phyloP scores from a whole-genome alignment of 2,888 invertebrate genomes.

The Eucriotettix oculatus region DNA sequence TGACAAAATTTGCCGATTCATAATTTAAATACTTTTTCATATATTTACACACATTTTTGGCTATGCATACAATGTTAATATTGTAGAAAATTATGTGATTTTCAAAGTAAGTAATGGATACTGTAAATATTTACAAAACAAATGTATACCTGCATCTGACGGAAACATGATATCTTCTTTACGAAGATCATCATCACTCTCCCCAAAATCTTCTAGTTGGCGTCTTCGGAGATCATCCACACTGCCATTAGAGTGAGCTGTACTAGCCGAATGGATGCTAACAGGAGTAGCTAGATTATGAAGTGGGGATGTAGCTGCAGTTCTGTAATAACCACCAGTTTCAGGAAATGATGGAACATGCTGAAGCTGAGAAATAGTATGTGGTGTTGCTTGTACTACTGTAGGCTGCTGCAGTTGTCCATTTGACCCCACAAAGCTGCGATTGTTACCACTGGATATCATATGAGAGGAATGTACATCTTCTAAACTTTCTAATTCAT shows the following conservation, averaged over 20 bases:
- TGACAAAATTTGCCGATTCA: too few species aligned
- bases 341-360: slow-evolving; percentile 4
- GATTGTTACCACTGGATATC: slow-evolving; percentile 13
- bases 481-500: slow-evolving; percentile 65
- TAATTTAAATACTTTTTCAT: too few species aligned
- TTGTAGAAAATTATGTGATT: too few species aligned
- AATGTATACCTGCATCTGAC: slow-evolving; percentile 44
- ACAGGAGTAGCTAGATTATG: slow-evolving; percentile 30
- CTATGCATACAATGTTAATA: too few species aligned
- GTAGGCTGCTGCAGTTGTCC: slow-evolving; percentile 3
- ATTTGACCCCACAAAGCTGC: slow-evolving; percentile 1
- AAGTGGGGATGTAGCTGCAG: slow-evolving; percentile 42
- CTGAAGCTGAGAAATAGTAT: slow-evolving; percentile 24
- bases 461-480: slow-evolving; percentile 20
- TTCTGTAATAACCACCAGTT: slow-evolving; percentile 31
- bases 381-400: slow-evolving; percentile 18
- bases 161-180: slow-evolving; percentile 74
- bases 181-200: slow-evolving; percentile 79
- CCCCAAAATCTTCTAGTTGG: slow-evolving; percentile 58
- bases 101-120: too few species aligned
- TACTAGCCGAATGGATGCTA: slow-evolving; percentile 24
- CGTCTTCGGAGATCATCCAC: slow-evolving; percentile 29
- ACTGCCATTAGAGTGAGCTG: slow-evolving; percentile 45
- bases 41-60: too few species aligned
- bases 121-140: too few species aligned